Conservation (phyloP, 1,140 invertebrate genomes). For the Subanguina moxae region DNA sequence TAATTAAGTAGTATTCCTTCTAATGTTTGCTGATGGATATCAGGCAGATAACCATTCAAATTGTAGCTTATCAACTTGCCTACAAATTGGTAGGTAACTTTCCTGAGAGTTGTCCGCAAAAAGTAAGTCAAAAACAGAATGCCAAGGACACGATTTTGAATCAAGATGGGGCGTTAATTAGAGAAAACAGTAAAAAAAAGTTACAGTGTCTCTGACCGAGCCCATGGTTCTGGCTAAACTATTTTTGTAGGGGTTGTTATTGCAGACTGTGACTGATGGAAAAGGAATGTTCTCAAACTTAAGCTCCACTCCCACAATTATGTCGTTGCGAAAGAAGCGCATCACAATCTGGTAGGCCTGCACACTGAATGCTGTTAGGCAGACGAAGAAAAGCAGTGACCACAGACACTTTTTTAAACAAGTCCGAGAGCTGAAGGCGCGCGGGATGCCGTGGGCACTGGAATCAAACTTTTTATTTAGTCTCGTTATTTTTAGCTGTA, state of each 20-base stretch:
- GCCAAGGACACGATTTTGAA: too few species aligned
- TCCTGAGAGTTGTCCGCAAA: too few species aligned
- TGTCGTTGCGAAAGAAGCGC: slow-evolving; percentile 43
- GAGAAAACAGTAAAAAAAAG: not conserved
- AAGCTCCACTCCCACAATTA: slow-evolving; percentile 45
- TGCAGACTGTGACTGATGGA: slow-evolving; percentile 38
- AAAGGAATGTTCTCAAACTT: slow-evolving; percentile 49
- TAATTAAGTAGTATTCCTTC: too few species aligned
- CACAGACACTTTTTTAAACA: slow-evolving; percentile 33
- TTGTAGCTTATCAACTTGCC: not conserved
- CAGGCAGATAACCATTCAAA: too few species aligned
- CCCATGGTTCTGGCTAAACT: slow-evolving; percentile 37
- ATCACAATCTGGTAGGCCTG: slow-evolving; percentile 46
- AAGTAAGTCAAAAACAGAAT: too few species aligned
- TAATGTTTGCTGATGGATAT: too few species aligned
- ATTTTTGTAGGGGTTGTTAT: slow-evolving; percentile 44
- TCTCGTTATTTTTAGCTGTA: not conserved
- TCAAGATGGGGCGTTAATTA: slow-evolving; percentile 15
- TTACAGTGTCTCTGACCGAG: slow-evolving; percentile 39
- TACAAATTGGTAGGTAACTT: slow-evolving; percentile 1
- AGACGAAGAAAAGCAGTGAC: slow-evolving; percentile 43
- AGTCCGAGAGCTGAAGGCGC: slow-evolving; percentile 35
- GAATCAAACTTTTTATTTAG: slow-evolving; percentile 9
- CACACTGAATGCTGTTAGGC: slow-evolving; percentile 34
- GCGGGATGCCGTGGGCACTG: slow-evolving; percentile 45